These are phyloP conservation scores for Paraescarpia echinospica DNA, from an alignment of 1,140 invertebrate genomes.

Conservation along the genomic window DNA sequence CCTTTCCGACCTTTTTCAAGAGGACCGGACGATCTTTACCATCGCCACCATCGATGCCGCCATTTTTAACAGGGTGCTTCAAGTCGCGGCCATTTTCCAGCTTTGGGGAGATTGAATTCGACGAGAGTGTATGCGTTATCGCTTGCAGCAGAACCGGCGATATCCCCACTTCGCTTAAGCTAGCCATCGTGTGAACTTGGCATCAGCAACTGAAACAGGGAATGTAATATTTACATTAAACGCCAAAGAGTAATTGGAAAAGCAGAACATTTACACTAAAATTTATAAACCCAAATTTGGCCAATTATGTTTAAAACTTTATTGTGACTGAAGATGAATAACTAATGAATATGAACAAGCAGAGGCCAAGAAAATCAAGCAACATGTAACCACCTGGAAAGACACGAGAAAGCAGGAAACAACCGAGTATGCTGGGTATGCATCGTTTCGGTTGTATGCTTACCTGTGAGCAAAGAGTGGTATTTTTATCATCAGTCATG, in stretches of 20 bases:
- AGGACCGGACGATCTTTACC: not conserved
- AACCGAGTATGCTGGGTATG: too few species aligned
- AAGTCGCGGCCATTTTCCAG: conserved; percentile 1
- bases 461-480: too few species aligned
- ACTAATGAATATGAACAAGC: too few species aligned
- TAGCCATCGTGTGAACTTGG: not conserved
- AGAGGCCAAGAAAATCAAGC: too few species aligned
- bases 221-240: not conserved
- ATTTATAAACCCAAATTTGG: not conserved
- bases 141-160: conserved; percentile 55
- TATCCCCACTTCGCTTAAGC: conserved; percentile 47
- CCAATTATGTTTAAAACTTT: not conserved
- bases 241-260: not conserved
- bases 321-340: too few species aligned
- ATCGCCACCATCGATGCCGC: not conserved
- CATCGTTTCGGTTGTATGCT: too few species aligned
- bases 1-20: not conserved
- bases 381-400: too few species aligned
- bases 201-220: conserved; percentile 5
- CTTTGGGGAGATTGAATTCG: not conserved
- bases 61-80: not conserved
- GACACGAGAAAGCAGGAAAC: too few species aligned
- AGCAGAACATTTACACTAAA: not conserved
- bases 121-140: conserved; percentile 49
- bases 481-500: too few species aligned